A percentile compares a stretch with the other conserved stretches of the same genome.
Evolutionary conservation across 1,140 invertebrate species (phyloP).

Genomic region (Anastrepha obliqua): DNA sequence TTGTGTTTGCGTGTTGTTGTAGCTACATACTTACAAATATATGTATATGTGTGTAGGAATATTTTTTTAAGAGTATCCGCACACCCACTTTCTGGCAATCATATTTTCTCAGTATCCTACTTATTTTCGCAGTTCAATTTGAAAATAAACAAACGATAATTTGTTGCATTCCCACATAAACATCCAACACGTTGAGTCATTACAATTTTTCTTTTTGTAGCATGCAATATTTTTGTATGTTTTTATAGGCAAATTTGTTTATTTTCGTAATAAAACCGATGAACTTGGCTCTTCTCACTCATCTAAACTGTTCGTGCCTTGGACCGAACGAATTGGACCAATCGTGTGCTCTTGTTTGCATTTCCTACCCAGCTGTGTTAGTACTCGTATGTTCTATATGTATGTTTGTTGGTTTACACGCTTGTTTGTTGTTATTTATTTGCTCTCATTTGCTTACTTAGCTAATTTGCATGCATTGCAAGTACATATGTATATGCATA

Average conservation of each 20-base stretch:
- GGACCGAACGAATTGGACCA: too few species aligned
- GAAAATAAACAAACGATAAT: neutral
- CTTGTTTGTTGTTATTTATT: slow-evolving; percentile 9
- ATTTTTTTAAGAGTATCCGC: neutral
- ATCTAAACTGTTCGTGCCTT: too few species aligned
- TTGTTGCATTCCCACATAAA: neutral
- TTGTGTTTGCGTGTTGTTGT: too few species aligned
- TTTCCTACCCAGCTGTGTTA: neutral
- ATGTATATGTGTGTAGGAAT: neutral
- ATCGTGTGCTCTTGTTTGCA: neutral
- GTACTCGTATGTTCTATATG: neutral
- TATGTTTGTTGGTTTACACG: neutral
- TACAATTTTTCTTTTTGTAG: neutral
- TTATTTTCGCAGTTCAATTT: neutral
- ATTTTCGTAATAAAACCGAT: neutral
- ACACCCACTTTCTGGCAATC: neutral
- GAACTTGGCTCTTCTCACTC: too few species aligned
- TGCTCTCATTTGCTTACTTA: neutral
- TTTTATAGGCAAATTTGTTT: neutral
- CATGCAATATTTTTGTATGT: neutral
- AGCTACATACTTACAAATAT: too few species aligned
- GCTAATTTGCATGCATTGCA: slow-evolving; percentile 28
- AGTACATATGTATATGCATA: neutral
- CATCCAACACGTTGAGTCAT: neutral
- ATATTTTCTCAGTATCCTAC: neutral